Evolutionary conservation across 2,113 vertebrate genomes (phyloP), one percentile per base, ranked within the genome.

Genomic region (Thamnaconus septentrionalis): DNA sequence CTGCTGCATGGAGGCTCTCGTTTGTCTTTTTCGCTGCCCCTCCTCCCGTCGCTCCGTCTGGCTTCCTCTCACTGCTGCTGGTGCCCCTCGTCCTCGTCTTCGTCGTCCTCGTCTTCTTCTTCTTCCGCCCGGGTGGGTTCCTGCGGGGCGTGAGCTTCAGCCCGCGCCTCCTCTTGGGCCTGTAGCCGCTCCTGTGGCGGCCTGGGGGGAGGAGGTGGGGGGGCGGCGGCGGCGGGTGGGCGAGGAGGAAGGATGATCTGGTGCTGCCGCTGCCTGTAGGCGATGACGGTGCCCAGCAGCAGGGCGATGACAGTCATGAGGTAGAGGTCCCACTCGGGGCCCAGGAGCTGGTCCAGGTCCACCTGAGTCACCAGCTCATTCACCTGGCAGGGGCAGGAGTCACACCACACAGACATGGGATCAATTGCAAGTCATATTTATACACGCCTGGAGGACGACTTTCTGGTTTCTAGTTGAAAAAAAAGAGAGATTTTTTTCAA

Each of bases 251-350:
- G 68, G 73, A 94, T 75, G 50, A 93, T 95, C 53, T 96, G 97
- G 67, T 98, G 96, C 11, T 98, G 97, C 61, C 96, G 91, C 79
- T 99, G 97, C 52, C 96, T 90, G 82, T 99, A 99, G 51, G 97
- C 97, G 56, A 99, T 97, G 57, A 98, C 93, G 8, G 97, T 98
- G 68, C 97, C 96, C 66, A 99, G 72, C 5, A 99, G 92, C 82
- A 99, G 86, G 0, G 97, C 95, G 8, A 99, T 96, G 85, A 99
- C 93, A 0, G 95, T 99, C 96, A 99, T 99, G 88, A 99, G 95
- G 91, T 98, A 99, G 78, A 99, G 95, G 87, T 99, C 97, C 97
- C 97, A 99, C 87, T 99, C 97, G 0, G 97, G 96, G 49, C 97
- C 97, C 79, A 99, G 84, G 10, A 99, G 80, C 91, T 98, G 94